Evolutionary conservation across 2,113 vertebrate genomes (phyloP).

Genomic region (Panthera tigris): DNA sequence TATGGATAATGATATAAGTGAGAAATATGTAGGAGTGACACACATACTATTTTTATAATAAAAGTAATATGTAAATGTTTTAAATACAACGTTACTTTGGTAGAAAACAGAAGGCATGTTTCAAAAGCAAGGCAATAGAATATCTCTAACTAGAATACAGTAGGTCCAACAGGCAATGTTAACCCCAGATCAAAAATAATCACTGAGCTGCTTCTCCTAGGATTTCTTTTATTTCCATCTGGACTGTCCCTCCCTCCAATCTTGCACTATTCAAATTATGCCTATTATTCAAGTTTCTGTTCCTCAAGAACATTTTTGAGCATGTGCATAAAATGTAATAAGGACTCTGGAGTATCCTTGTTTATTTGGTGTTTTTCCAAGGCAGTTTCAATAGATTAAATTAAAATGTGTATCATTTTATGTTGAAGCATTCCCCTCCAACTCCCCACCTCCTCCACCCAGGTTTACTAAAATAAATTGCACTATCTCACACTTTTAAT

Average conservation of each 20-base stretch:
- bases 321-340: slow-evolving; percentile 16
- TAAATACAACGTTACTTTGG: not conserved
- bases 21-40: not conserved
- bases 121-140: not conserved
- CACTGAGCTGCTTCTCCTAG: not conserved
- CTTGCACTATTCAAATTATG: not conserved
- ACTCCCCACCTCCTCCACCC: not conserved
- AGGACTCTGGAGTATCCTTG: not conserved
- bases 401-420: slow-evolving; percentile 21
- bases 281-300: not conserved
- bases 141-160: not conserved
- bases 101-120: not conserved
- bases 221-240: not conserved
- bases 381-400: slow-evolving; percentile 8
- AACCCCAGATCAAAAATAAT: not conserved
- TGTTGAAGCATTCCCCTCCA: not conserved
- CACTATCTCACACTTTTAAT: slow-evolving; percentile 29
- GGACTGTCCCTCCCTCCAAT: not conserved
- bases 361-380: slow-evolving; percentile 22
- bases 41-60: not conserved
- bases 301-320: not conserved
- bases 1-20: not conserved
- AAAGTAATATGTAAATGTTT: not conserved
- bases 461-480: slow-evolving; percentile 35
- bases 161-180: not conserved